Evolutionary conservation across 1,140 invertebrate genomes (phyloP).

Genomic region (Bombus balteatus): DNA sequence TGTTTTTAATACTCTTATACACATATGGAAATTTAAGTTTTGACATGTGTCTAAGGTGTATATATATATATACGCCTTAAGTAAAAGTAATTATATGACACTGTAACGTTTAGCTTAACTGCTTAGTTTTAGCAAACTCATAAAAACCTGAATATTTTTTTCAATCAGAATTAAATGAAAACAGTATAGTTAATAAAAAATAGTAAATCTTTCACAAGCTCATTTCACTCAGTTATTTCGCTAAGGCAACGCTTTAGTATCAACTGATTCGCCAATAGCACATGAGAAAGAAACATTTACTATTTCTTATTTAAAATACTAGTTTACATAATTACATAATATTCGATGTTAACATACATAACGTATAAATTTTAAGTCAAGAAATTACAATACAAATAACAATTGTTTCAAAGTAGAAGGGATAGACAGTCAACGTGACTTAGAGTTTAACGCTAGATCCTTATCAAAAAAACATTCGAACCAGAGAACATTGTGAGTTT

Average conservation of each 20-base stretch:
- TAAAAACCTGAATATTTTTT: neutral
- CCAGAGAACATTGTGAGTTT: neutral
- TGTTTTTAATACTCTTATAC: slow-evolving; percentile 21
- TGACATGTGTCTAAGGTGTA: neutral
- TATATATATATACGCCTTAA: no score
- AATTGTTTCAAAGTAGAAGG: neutral
- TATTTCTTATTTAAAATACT: slow-evolving; percentile 29
- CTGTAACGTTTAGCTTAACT: no score
- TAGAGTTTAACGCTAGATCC: neutral
- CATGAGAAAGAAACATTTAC: slow-evolving; percentile 37
- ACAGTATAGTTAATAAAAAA: slow-evolving; percentile 28
- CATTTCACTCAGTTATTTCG: neutral
- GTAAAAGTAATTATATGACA: slow-evolving; percentile 4
- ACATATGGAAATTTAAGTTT: slow-evolving; percentile 5
- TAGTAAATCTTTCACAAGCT: slow-evolving; percentile 19
- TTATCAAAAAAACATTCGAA: slow-evolving; percentile 20
- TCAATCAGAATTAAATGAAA: slow-evolving; percentile 1
- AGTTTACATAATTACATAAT: slow-evolving; percentile 28
- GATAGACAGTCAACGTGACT: neutral
- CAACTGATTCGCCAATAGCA: neutral
- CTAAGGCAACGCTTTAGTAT: neutral
- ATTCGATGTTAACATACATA: slow-evolving; percentile 5
- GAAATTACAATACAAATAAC: neutral
- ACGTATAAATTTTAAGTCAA: slow-evolving; percentile 20
- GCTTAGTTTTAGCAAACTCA: neutral